phyloP scores from a whole-genome alignment of 2,113 vertebrate genomes.

The Eclectus roratus region DNA sequence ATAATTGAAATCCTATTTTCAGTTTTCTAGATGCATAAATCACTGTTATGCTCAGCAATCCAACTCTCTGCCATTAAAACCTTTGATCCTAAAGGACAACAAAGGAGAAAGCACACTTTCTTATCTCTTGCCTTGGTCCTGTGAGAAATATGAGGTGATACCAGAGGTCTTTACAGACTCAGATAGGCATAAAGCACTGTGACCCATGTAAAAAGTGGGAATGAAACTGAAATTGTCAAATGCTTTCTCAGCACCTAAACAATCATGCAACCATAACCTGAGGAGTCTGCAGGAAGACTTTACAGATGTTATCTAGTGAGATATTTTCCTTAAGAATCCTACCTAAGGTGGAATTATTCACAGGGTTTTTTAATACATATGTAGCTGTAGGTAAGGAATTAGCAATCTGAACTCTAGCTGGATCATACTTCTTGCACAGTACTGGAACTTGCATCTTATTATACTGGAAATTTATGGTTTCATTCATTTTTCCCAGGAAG shows the following conservation, averaged over 20 bases:
- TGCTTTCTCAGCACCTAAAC: not conserved
- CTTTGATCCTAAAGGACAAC: conserved; percentile 18
- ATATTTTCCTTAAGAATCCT: not conserved
- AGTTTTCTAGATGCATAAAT: conserved; percentile 17
- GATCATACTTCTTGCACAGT: not conserved
- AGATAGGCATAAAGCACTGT: not conserved
- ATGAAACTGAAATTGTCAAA: not conserved
- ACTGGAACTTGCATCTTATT: not conserved
- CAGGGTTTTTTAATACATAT: not conserved
- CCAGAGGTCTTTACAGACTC: not conserved
- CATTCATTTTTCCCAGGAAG: not conserved
- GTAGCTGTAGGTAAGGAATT: conserved; percentile 21
- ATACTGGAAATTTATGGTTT: not conserved
- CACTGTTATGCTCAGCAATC: not conserved
- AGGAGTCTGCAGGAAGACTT: not conserved
- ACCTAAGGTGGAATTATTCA: not conserved
- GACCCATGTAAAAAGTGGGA: not conserved
- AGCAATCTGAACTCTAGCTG: not conserved
- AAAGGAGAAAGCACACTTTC: not conserved
- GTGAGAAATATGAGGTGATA: not conserved
- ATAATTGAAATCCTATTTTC: conserved; percentile 51
- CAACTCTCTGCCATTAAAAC: not conserved
- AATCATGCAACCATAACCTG: not conserved
- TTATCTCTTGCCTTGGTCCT: not conserved
- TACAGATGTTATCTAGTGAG: not conserved